phyloP scores from a whole-genome alignment of 2,113 vertebrate genomes.

The Calyptomena viridis region DNA sequence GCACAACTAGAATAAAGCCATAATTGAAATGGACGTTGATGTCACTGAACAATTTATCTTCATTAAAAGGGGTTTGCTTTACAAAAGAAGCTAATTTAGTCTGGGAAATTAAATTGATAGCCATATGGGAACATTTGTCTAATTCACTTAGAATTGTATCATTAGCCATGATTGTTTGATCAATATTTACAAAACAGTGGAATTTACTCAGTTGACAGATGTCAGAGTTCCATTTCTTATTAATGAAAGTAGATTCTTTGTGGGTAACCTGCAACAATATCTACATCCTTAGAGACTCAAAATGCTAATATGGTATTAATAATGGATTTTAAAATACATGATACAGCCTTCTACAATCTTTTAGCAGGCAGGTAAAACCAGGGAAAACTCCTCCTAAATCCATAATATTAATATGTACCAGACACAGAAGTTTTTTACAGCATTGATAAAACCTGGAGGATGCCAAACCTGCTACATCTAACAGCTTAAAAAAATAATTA shows the following conservation, averaged over 20 bases:
- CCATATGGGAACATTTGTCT: slow-evolving; percentile 62
- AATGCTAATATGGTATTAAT: slow-evolving; percentile 16
- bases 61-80: slow-evolving; percentile 54
- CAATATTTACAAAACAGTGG: slow-evolving; percentile 67
- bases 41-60: slow-evolving; percentile 62
- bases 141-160: slow-evolving; percentile 68
- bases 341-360: background rate
- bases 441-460: background rate
- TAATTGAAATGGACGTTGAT: slow-evolving; percentile 58
- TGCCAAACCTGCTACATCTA: background rate
- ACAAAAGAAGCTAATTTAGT: slow-evolving; percentile 59
- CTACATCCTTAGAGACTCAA: background rate
- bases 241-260: slow-evolving; percentile 17
- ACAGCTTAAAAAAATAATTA: background rate
- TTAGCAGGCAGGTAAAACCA: background rate
- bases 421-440: background rate
- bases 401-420: background rate
- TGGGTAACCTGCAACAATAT: slow-evolving; percentile 3
- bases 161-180: slow-evolving; percentile 70
- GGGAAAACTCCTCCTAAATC: background rate
- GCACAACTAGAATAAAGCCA: background rate
- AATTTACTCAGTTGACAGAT: slow-evolving; percentile 60
- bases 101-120: slow-evolving; percentile 69
- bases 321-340: background rate
- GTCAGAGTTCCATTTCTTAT: slow-evolving; percentile 23